A percentile compares a stretch with the other conserved stretches of the same genome.
These are phyloP conservation scores for Oryctolagus cuniculus DNA, from an alignment of 2,113 vertebrate species.

Conservation along the genomic window mOryCun1.1 NC_091440.1:106296501-106297000, in stretches of 20 bases:
- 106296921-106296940: not conserved
- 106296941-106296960: not conserved
- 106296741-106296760: not conserved
- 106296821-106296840: accelerated
- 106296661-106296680: not conserved
- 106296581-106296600: too few species aligned
- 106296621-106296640: too few species aligned
- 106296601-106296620: too few species aligned
- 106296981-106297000: not conserved
- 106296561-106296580: too few species aligned
- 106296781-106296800: accelerated
- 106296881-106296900: not conserved
- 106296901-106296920: not conserved
- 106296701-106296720: not conserved
- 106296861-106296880: not conserved
- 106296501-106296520: too few species aligned
- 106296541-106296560: too few species aligned
- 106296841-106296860: accelerated
- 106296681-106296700: not conserved
- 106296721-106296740: not conserved
- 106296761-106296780: not conserved
- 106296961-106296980: conserved; percentile 8
- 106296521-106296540: too few species aligned
- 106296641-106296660: too few species aligned
- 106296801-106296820: not conserved